Conservation (phyloP, 1,140 invertebrate genomes). For the Leguminivora glycinivorella region DNA sequence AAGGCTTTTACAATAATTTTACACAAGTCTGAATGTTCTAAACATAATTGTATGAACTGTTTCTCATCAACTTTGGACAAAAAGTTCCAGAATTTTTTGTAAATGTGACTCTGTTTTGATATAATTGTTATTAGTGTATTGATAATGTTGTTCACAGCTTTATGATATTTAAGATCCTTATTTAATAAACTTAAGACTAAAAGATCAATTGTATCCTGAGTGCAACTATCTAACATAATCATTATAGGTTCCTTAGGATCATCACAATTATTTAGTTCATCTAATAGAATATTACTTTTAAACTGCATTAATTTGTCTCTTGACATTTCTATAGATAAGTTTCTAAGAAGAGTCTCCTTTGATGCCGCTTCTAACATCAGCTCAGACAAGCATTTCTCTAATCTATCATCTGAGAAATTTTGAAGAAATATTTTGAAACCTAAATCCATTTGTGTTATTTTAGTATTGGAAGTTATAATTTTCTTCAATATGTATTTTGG, state of each 20-base stretch:
- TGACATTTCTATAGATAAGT: slow-evolving; percentile 48
- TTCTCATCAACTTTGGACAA: slow-evolving; percentile 69
- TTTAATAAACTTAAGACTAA: slow-evolving; percentile 55
- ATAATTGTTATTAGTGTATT: slow-evolving; percentile 72
- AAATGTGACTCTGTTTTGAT: slow-evolving; percentile 56
- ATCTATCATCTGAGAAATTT: slow-evolving; percentile 58
- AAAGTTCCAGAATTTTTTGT: slow-evolving; percentile 72
- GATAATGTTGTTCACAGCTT: slow-evolving; percentile 70
- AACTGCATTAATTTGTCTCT: slow-evolving; percentile 52
- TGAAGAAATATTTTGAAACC: slow-evolving; percentile 55
- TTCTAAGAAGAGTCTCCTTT: slow-evolving; percentile 57
- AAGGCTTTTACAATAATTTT: slow-evolving; percentile 78
- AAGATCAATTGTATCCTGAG: slow-evolving; percentile 47
- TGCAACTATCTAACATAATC: slow-evolving; percentile 49
- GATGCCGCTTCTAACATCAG: slow-evolving; percentile 72
- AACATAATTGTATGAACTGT: slow-evolving; percentile 66
- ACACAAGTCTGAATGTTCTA: slow-evolving; percentile 71
- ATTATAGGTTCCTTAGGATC: slow-evolving; percentile 39
- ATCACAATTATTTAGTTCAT: slow-evolving; percentile 46
- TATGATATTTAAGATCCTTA: slow-evolving; percentile 50
- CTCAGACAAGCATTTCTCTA: slow-evolving; percentile 65
- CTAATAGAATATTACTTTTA: slow-evolving; percentile 60
- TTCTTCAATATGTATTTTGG: slow-evolving; percentile 65
- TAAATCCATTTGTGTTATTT: slow-evolving; percentile 48
- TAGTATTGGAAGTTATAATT: slow-evolving; percentile 56